phyloP scores from a whole-genome alignment of 2,113 vertebrate genomes.

The Oxygymnocypris stewartii region DNA sequence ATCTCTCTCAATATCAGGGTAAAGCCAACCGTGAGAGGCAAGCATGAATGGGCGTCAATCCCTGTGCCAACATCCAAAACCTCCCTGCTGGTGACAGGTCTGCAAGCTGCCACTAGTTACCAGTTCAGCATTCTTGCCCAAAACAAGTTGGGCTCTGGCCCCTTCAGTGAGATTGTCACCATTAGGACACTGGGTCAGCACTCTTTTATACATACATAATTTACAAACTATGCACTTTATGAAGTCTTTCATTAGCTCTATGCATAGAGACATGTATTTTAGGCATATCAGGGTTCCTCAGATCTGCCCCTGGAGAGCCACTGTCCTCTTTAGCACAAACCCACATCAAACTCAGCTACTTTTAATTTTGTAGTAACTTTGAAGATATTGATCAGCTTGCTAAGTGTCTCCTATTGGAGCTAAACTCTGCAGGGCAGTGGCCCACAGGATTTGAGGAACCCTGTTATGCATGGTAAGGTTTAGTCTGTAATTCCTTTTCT shows the following conservation, averaged over 20 bases:
- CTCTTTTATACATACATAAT: neutral
- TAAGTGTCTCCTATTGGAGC: neutral
- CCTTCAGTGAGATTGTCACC: constrained; percentile 91
- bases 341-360: too few relatives aligned
- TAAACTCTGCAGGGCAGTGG: neutral
- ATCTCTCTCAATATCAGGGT: constrained; percentile 69
- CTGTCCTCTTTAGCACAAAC: too few relatives aligned
- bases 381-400: too few relatives aligned
- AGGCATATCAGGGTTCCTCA: neutral
- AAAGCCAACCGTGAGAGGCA: constrained; percentile 80
- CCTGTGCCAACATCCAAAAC: constrained; percentile 81
- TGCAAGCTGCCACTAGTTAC: constrained; percentile 82
- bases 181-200: constrained; percentile 84
- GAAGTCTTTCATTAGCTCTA: neutral
- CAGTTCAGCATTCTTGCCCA: constrained; percentile 95
- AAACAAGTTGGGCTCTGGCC: constrained; percentile 95
- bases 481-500: neutral
- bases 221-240: neutral
- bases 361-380: too few relatives aligned
- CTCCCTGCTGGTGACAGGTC: constrained; percentile 83
- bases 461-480: neutral
- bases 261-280: neutral
- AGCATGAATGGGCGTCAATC: constrained; percentile 90
- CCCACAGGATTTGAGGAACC: neutral
- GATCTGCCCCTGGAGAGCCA: neutral